Evolutionary conservation across 2,797 vertebrate genomes (phyloP).

Genomic region (Notamacropus eugenii): DNA sequence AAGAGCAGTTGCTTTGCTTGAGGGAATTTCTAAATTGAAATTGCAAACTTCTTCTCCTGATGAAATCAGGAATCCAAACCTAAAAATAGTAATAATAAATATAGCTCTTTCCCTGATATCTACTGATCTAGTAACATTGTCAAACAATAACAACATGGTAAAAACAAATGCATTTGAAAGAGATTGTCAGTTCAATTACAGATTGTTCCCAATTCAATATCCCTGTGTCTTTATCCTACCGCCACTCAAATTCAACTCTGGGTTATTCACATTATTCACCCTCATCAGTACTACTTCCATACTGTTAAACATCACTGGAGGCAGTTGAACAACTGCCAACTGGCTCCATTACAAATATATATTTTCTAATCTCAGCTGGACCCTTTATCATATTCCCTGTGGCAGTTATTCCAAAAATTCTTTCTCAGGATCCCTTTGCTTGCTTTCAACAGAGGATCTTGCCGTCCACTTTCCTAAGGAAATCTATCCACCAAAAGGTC

Average conservation of each 20-base stretch:
- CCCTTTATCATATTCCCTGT: background rate
- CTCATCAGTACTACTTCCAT: background rate
- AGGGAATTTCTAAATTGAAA: background rate
- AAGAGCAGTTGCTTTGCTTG: background rate
- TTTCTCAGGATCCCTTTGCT: background rate
- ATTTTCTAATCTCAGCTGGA: background rate
- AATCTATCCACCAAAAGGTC: background rate
- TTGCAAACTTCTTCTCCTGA: background rate
- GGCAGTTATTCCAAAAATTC: background rate
- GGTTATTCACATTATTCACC: background rate
- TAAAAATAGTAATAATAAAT: background rate
- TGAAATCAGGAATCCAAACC: background rate
- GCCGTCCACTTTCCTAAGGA: background rate
- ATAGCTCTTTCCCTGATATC: background rate
- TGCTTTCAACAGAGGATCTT: background rate
- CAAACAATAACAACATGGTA: background rate
- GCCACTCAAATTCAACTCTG: background rate
- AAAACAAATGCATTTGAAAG: background rate
- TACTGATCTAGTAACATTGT: background rate
- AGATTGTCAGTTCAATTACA: background rate
- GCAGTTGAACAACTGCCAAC: background rate
- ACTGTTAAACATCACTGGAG: background rate
- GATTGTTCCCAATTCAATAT: background rate
- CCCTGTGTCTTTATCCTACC: background rate
- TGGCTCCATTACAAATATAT: background rate